Conservation (phyloP, 2,888 invertebrate genomes). For the Anticlea derivata region DNA sequence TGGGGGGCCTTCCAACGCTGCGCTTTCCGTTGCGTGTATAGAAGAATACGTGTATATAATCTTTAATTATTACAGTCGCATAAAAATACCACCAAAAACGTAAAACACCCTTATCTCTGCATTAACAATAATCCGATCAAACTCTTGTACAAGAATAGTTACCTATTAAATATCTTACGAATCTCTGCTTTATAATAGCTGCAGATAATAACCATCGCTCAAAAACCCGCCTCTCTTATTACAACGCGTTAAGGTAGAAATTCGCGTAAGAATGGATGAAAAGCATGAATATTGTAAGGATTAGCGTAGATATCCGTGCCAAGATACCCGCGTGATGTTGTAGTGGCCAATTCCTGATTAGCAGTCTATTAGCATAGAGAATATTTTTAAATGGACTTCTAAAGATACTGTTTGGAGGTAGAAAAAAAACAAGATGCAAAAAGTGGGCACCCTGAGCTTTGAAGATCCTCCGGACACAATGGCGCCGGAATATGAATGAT, state of each 20-base stretch:
- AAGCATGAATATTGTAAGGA: background rate
- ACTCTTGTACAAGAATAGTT: constrained; percentile 7
- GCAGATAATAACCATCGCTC: background rate
- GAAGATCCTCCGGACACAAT: too few species aligned
- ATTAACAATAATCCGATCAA: constrained; percentile 9
- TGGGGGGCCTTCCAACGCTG: too few species aligned
- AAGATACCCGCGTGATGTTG: constrained; percentile 10
- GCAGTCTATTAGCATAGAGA: constrained; percentile 5
- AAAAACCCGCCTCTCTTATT: constrained; percentile 5
- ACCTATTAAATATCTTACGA: constrained; percentile 6
- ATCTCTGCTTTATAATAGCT: too few species aligned
- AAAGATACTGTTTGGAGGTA: background rate
- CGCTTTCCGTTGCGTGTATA: too few species aligned
- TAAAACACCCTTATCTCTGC: too few species aligned
- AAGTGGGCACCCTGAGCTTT: too few species aligned
- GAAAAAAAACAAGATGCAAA: background rate
- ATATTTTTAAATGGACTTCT: constrained; percentile 10
- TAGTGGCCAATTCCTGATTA: constrained; percentile 8
- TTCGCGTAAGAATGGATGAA: constrained; percentile 1
- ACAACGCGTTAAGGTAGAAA: constrained; percentile 7
- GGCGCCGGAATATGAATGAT: too few species aligned
- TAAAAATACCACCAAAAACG: too few species aligned
- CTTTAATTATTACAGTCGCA: too few species aligned
- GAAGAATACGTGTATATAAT: too few species aligned
- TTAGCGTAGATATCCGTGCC: constrained; percentile 9